Conservation (phyloP, 2,888 invertebrate genomes). For the Phasia obesa region DNA sequence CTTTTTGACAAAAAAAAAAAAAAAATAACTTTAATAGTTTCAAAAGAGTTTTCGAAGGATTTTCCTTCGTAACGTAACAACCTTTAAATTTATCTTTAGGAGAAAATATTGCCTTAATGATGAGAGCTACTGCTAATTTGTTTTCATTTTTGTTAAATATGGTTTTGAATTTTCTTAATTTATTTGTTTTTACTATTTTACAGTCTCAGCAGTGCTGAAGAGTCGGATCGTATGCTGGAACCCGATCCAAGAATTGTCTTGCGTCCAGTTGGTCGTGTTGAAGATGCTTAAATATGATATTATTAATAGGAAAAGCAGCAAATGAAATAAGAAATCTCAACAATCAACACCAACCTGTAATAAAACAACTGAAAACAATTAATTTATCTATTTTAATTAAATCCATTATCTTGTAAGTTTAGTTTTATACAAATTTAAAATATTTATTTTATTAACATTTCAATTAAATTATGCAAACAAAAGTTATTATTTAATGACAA, state of each 20-base stretch:
- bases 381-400: constrained; percentile 44
- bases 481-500: constrained; percentile 9
- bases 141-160: not conserved
- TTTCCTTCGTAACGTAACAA: too few relatives aligned
- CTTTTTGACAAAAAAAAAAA: too few relatives aligned
- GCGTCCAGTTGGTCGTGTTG: constrained; percentile 86
- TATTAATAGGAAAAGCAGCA: constrained; percentile 16
- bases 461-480: constrained; percentile 6
- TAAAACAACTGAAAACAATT: constrained; percentile 31
- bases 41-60: too few relatives aligned
- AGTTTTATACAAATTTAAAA: constrained; percentile 23
- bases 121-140: too few relatives aligned
- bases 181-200: constrained; percentile 72
- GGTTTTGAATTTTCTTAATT: too few relatives aligned
- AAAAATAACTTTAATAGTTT: too few relatives aligned
- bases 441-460: constrained; percentile 44
- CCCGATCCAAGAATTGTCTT: constrained; percentile 87
- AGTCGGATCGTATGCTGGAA: constrained; percentile 90
- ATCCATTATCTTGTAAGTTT: constrained; percentile 55
- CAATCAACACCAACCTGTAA: constrained; percentile 66
- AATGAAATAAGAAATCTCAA: constrained; percentile 55
- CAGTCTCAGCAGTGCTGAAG: constrained; percentile 87
- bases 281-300: constrained; percentile 83
- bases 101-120: too few relatives aligned
- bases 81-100: too few relatives aligned